Evolutionary conservation across 2,797 vertebrate genomes (phyloP).

Genomic region (Aldrovandia affinis): DNA sequence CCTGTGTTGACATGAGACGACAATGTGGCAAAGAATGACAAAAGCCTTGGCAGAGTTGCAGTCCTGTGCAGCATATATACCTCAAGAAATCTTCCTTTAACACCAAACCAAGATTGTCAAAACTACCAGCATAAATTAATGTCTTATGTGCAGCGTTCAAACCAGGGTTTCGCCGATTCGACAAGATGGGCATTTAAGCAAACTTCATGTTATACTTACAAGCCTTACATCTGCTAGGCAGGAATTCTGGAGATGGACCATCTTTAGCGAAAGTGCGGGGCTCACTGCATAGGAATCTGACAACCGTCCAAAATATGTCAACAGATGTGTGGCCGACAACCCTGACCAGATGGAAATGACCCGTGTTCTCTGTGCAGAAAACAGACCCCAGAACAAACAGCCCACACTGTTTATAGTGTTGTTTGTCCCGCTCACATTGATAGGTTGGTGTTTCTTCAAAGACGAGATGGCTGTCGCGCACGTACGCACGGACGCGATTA

Average conservation of each 20-base stretch:
- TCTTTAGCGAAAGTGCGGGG: slow-evolving; percentile 2
- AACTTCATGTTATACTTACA: neutral
- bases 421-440: slow-evolving; percentile 22
- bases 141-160: no score
- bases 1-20: neutral
- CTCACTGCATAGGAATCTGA: slow-evolving; percentile 6
- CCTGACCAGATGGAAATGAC: slow-evolving; percentile 25
- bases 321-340: slow-evolving; percentile 22
- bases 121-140: neutral
- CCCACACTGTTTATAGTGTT: neutral
- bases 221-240: neutral
- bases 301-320: slow-evolving; percentile 10
- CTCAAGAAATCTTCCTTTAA: neutral
- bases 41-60: neutral
- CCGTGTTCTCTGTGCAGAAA: neutral
- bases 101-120: neutral
- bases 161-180: no score
- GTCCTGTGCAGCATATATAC: neutral
- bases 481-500: slow-evolving; percentile 59
- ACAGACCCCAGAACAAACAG: slow-evolving; percentile 28
- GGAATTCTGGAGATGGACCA: neutral
- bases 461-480: slow-evolving; percentile 53
- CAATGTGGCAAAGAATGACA: neutral
- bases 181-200: neutral
- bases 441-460: neutral